phyloP scores from a whole-genome alignment of 2,113 vertebrate species.

The Calyptomena viridis region DNA sequence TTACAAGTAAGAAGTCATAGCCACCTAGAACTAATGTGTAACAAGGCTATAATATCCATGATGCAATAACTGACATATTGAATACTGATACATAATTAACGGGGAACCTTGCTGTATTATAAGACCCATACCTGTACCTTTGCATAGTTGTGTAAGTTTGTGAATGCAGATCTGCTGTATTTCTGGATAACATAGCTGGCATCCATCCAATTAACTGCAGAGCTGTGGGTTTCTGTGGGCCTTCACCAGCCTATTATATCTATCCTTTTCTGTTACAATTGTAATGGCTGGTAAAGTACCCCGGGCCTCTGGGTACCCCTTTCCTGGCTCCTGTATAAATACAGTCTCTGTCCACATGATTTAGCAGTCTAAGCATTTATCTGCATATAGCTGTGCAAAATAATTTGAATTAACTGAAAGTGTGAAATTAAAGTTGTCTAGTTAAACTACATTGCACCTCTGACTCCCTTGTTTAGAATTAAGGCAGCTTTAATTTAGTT shows the following conservation, averaged over 20 bases:
- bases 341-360: background rate
- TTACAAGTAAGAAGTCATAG: background rate
- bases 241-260: background rate
- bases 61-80: background rate
- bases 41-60: background rate
- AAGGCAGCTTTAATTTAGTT: conserved; percentile 57
- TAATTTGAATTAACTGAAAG: conserved; percentile 15
- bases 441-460: conserved; percentile 41
- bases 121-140: background rate
- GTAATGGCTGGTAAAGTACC: background rate
- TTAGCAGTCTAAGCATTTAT: background rate
- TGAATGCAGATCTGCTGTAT: background rate
- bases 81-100: background rate
- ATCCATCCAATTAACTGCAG: background rate
- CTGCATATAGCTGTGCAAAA: background rate
- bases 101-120: background rate
- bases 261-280: background rate
- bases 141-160: background rate
- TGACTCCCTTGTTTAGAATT: conserved; percentile 42
- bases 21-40: background rate
- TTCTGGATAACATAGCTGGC: background rate
- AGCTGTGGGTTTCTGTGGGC: background rate
- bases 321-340: background rate
- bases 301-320: background rate
- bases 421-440: conserved; percentile 20